Base-by-base conservation (phyloP, 2,113 vertebrate genomes). In the Muscicapa adusta region DNA sequence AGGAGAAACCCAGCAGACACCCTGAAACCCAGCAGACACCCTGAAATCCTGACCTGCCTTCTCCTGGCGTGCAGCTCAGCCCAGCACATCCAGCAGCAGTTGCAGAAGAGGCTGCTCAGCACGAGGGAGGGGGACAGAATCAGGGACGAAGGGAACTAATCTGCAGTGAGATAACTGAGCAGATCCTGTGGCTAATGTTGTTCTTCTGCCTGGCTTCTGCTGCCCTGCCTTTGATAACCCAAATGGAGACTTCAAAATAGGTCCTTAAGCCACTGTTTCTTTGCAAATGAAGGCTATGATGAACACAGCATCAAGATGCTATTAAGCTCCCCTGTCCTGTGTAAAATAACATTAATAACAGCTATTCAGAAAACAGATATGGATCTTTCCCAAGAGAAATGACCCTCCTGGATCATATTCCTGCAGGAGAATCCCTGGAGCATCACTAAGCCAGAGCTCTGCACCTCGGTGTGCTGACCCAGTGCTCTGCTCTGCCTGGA, bases 21-120 rank as follows among this genome's bases (percentile, higher is more conserved):
- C 15, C 15, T 10, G 16, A 53, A 53, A 51, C 4, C 48, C 48
- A 14, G 24, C 23, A 48, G 47, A 14, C 38, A 8, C 22, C 10
- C 63, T 12, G 11, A 36, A 34, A 71, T 1, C 33, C 58, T 14
- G 5, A 2, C 14, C 31, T 8, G 34, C 8, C 13, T 3, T 1
- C 53, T 36, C 48, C 2, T 1, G 8, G 4, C 2, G 8, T 0
- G 8, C 34, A 17, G 6, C 12, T 1, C 11, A 25, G 18, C 15
- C 50, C 31, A 3, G 51, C 1, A 0, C 7, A 7, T 7, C 14
- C 15, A 14, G 12, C 14, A 23, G 22, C 9, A 4, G 20, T 0
- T 7, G 67, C 53, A 47, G 45, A 6, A 24, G 43, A 1, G 12
- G 34, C 23, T 51, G 70, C 24, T 80, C 11, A 8, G 20, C 40